Evolutionary conservation across 2,888 invertebrate genomes (phyloP).

Genomic region (Fragum fragum): DNA sequence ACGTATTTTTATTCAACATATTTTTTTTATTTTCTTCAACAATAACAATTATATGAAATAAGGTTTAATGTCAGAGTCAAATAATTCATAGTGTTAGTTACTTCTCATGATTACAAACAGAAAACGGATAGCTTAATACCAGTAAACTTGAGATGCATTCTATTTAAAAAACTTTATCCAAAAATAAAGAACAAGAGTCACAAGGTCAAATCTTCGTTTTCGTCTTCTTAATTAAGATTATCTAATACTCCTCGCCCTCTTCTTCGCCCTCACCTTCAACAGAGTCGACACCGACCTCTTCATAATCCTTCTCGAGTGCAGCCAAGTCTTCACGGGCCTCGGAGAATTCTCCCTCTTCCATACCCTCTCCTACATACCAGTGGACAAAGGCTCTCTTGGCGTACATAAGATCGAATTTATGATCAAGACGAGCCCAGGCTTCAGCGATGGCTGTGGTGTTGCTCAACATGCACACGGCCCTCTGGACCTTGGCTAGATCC

Average conservation of each 20-base stretch:
- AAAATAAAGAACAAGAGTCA: no score
- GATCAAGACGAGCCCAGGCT: constrained; percentile 92
- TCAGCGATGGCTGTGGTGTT: constrained; percentile 97
- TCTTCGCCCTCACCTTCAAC: constrained; percentile 50
- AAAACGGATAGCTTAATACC: no score
- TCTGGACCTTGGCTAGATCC: constrained; percentile 87
- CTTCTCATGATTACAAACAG: no score
- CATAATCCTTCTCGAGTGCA: constrained; percentile 81
- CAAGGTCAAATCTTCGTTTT: neutral
- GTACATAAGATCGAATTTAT: constrained; percentile 79
- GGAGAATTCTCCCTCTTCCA: constrained; percentile 79
- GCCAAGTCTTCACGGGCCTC: constrained; percentile 81
- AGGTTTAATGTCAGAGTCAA: no score
- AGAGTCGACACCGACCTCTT: constrained; percentile 68
- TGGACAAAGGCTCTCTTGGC: constrained; percentile 76
- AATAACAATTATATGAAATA: no score
- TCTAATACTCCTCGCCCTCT: constrained; percentile 54
- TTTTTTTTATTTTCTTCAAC: no score
- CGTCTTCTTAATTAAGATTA: neutral
- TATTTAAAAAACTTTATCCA: no score
- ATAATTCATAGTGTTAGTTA: no score
- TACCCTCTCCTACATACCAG: constrained; percentile 76
- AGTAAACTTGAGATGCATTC: neutral
- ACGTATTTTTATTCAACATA: no score
- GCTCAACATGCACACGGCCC: constrained; percentile 93